Base-by-base conservation (phyloP, 2,888 invertebrate genomes). In the Shargacucullia verbasci region DNA sequence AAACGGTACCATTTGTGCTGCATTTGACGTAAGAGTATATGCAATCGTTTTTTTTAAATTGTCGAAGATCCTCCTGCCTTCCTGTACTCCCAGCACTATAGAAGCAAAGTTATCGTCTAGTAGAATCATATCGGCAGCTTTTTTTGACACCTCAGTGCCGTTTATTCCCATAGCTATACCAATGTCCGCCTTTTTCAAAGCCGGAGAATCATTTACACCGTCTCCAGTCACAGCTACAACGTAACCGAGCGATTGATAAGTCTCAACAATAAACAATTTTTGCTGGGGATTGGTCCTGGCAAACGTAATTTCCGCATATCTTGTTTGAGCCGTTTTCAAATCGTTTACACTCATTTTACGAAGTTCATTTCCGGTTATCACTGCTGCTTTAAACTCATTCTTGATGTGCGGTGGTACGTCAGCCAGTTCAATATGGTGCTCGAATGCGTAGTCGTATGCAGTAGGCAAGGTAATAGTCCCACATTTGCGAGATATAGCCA, bases 111-210 rank as follows among this genome's bases (percentile, higher is more conserved):
- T 98, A 82, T 98, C 98, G 78, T 98, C 98, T 76, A 98, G 90
- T 27, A 98, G 91, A 74, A 98, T 98, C 98, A 98, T 98, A 84
- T 98, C 98, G 2, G 98, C 98, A 0, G 98, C 98, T 88, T 98
- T 97, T 86, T 98, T 98, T 0, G 97, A 97, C 7, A 96, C 97
- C 82, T 97, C 97, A 3, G 96, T 96, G 0, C 97, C 97, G 13
- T 95, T 95, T 49, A 97, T 97, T 8, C 97, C 97, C 97, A 97
- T 97, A 0, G 97, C 97, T 15, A 97, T 95, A 20, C 97, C 97
- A 56, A 97, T 97, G 72, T 98, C 97, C 11, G 98, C 98, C 86
- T 97, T 97, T 82, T 97, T 97, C 53, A 98, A 89, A 11, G 98
- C 98, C 5, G 98, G 98, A 0, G 98, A 97, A 85, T 98, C 98